These are phyloP conservation scores for Polypterus bichir DNA, from an alignment of 2,113 vertebrate genomes.

Conservation along the genomic window DNA sequence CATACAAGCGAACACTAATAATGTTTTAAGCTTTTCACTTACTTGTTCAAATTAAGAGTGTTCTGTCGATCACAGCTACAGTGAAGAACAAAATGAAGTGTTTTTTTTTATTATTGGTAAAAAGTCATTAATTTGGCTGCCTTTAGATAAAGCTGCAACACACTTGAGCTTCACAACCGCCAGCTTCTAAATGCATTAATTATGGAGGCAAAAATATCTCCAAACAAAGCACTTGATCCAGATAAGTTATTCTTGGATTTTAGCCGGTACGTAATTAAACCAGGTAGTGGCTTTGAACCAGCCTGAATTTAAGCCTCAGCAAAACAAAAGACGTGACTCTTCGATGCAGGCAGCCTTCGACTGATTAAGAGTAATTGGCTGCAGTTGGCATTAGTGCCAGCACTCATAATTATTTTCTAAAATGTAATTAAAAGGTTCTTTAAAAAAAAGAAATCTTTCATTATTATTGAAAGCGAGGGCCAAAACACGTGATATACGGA, in stretches of 20 bases:
- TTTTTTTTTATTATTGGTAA: too few relatives aligned
- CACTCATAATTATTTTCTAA: neutral
- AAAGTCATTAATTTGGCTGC: too few relatives aligned
- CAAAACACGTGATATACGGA: too few relatives aligned
- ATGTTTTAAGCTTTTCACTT: too few relatives aligned
- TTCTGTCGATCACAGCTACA: too few relatives aligned
- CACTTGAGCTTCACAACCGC: neutral
- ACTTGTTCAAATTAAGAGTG: too few relatives aligned
- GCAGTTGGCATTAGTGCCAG: neutral
- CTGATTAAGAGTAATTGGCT: constrained; percentile 1
- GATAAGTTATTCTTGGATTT: constrained; percentile 1
- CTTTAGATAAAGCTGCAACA: too few relatives aligned
- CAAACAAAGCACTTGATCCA: constrained; percentile 6
- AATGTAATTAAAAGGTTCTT: neutral
- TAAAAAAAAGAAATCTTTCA: neutral
- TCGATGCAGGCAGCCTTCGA: neutral
- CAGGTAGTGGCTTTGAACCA: neutral
- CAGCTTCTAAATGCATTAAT: neutral
- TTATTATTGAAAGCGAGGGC: too few relatives aligned
- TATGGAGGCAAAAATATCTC: neutral
- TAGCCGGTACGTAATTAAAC: constrained; percentile 3
- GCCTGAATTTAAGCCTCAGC: neutral
- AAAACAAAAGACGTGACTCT: neutral
- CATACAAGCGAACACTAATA: too few relatives aligned
- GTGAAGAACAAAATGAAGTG: too few relatives aligned